These are phyloP conservation scores for Tetramorium parvispinum DNA, from an alignment of 1,140 invertebrate species.

Conservation along the genomic window DNA sequence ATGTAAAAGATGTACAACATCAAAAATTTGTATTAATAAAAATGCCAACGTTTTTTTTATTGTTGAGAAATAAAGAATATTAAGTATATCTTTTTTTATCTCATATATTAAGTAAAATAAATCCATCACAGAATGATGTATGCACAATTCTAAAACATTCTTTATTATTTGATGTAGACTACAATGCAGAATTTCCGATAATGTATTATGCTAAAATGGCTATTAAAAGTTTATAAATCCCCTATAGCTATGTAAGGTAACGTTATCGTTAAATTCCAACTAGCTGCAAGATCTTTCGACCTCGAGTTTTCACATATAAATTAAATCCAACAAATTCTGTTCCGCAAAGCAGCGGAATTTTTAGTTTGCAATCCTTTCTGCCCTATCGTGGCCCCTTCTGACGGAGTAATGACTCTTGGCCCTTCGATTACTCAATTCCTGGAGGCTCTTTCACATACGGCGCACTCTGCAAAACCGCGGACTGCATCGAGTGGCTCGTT, in stretches of 20 bases:
- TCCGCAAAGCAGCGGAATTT: not conserved
- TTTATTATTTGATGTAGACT: not conserved
- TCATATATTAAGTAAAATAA: not conserved
- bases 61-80: not conserved
- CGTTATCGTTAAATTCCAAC: not conserved
- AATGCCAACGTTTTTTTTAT: not conserved
- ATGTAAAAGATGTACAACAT: not conserved
- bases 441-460: conserved; percentile 41
- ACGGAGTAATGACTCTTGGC: conserved; percentile 7
- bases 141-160: too few species aligned
- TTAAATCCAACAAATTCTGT: not conserved
- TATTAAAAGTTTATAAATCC: not conserved
- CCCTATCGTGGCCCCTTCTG: too few species aligned
- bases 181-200: not conserved
- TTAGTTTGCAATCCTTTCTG: not conserved
- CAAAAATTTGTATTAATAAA: not conserved
- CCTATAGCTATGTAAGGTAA: not conserved
- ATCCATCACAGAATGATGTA: too few species aligned
- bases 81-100: not conserved
- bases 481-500: conserved; percentile 61
- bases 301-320: not conserved
- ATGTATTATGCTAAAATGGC: not conserved
- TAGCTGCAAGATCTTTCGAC: not conserved
- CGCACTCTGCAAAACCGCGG: conserved; percentile 30
- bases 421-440: conserved; percentile 30